phyloP scores from a whole-genome alignment of 2,113 vertebrate genomes.

The Leucoraja erinaceus region DNA sequence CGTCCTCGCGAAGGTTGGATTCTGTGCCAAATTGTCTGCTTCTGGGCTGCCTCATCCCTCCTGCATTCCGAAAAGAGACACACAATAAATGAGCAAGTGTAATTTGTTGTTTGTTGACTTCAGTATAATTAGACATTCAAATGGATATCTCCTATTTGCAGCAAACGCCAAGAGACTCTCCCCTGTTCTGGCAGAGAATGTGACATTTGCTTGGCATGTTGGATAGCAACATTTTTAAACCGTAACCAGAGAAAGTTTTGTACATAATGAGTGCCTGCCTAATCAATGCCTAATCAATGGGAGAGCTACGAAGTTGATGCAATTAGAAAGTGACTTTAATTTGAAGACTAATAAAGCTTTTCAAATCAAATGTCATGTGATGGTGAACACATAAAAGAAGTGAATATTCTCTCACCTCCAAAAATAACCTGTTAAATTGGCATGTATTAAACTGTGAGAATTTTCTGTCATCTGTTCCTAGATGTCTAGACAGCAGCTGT shows the following conservation, averaged over 20 bases:
- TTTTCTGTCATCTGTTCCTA: neutral
- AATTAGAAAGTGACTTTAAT: slow-evolving; percentile 7
- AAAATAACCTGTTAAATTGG: neutral
- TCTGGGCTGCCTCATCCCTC: no score
- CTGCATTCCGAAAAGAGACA: neutral
- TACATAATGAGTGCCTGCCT: neutral
- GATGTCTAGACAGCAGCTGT: slow-evolving; percentile 21
- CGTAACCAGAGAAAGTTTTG: neutral
- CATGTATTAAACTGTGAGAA: neutral
- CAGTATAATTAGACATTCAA: neutral
- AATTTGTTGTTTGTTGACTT: neutral
- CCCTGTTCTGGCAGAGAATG: neutral
- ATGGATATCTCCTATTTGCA: neutral
- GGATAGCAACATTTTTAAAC: neutral
- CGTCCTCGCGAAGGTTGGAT: neutral
- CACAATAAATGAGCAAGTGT: neutral
- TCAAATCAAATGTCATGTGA: neutral
- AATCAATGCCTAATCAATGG: neutral
- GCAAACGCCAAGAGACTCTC: neutral
- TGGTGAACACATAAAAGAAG: neutral
- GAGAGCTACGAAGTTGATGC: no score
- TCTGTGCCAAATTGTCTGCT: neutral
- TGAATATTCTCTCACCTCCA: neutral
- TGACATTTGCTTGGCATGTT: neutral
- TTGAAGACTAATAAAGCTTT: neutral